Evolutionary conservation across 2,888 invertebrate genomes (phyloP).

Genomic region (Plemyria rubiginata): DNA sequence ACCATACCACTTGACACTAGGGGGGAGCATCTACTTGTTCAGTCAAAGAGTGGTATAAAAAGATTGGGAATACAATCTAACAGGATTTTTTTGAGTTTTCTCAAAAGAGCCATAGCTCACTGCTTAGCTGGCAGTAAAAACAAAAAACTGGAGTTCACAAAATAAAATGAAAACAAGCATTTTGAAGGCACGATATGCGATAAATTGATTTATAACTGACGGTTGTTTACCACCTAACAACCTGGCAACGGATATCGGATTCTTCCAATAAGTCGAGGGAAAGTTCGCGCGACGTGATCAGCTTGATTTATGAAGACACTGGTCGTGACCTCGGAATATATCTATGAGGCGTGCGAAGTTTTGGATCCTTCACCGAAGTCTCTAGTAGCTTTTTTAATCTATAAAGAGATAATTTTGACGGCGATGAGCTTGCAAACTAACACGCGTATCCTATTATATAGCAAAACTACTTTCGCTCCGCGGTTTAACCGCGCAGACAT

Average conservation of each 20-base stretch:
- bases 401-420: too few relatives aligned
- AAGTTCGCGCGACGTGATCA: conserved; percentile 2
- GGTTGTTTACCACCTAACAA: conserved; percentile 1
- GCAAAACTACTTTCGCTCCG: too few relatives aligned
- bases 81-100: too few relatives aligned
- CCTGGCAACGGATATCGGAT: neutral
- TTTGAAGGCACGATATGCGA: neutral
- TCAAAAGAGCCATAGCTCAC: too few relatives aligned
- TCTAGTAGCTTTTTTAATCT: neutral
- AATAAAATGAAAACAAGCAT: neutral
- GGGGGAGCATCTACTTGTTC: too few relatives aligned
- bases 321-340: conserved; percentile 1
- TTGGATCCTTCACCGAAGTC: too few relatives aligned
- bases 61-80: too few relatives aligned
- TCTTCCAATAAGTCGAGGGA: neutral
- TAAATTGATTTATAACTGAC: conserved; percentile 7
- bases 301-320: conserved; percentile 5
- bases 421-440: too few relatives aligned
- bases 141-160: neutral
- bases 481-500: too few relatives aligned
- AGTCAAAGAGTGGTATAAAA: too few relatives aligned
- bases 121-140: neutral
- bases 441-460: too few relatives aligned
- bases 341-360: neutral
- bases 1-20: too few relatives aligned